Evolutionary conservation across 2,888 invertebrate genomes (phyloP), one percentile per base, ranked within the genome.

Genomic region (Syrista parreyssii): DNA sequence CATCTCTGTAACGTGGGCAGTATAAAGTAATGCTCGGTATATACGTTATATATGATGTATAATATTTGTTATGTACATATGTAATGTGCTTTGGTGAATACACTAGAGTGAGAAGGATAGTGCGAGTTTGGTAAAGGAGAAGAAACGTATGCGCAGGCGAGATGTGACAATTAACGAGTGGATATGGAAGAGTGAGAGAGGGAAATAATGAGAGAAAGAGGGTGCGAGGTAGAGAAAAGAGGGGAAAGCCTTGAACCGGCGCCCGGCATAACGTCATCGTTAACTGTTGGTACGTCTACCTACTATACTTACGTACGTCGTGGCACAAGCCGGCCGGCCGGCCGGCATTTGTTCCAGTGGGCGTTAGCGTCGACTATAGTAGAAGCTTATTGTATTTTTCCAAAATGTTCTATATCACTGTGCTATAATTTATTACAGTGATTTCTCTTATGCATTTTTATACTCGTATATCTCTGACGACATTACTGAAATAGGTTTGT

Each of bases 211-310:
- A 71, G 31, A 71, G 31, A 69, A 32, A 71, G 71, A 71, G 71
- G 4, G 31, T 32, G 71, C 12, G 71, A 71, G 71, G 15, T 31
- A 71, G 71, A 12, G 71, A 71, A 32, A 71, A 79, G 75, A 69
- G 79, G 71, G 76, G 75, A 75, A 74, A 85, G 81, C 86, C 86
- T 86, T 86, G 86, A 86, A 85, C 86, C 76, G 81, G 77, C 77
- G 81, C 77, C 79, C 76, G 80, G 79, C 81, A 71, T 74, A 84
- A 81, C 86, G 83, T 86, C 84, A 86, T 82, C 87, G 80, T 83
- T 83, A 72, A 84, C 83, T 83, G 83, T 84, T 86, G 82, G 81
- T 77, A 75, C 78, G 71, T 40, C 12, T 34, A 74, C 32, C 71
- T 12, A 71, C 55, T 55, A 55, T 23, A 2, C 55, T 55, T 71